Evolutionary conservation across 2,113 vertebrate genomes (phyloP), one percentile per base, ranked within the genome.

Genomic region (Sebastes schlegelii): DNA sequence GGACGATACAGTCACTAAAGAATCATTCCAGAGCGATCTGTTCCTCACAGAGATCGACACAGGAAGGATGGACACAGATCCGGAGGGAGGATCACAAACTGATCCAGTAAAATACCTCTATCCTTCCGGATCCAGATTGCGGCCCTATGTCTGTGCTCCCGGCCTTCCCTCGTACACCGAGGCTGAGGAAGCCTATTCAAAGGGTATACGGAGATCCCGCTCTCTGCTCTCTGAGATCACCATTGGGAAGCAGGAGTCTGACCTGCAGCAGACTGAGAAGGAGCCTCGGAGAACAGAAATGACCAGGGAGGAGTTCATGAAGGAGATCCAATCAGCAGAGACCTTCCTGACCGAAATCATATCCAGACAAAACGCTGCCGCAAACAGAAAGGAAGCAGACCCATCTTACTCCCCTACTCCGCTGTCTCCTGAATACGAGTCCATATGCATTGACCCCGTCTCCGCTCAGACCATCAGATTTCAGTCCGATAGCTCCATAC

Each of bases 301-400:
- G 92, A 95, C 93, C 12, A 91, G 94, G 26, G 95, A 95, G 55
- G 94, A 95, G 79, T 96, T 95, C 71, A 77, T 96, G 14, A 95
- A 94, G 74, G 95, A 95, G 85, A 95, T 95, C 78, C 95, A 95
- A 6, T 95, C 95, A 68, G 95, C 95, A 8, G 95, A 96, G 80
- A 96, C 95, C 2, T 96, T 96, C 84, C 88, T 96, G 54, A 96
- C 95, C 6, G 95, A 96, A 88, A 95, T 96, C 58, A 96, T 96
- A 88, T 94, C 95, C 0, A 93, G 94, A 79, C 95, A 96, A 92
- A 94, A 89, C 6, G 71, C 89, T 73, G 14, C 89, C 1, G 0
- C 89, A 64, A 86, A 76, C 77, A 92, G 63, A 71, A 90, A 90
- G 16, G 93, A 95, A 26, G 67, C 86, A 12, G 92, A 91, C 43